These are phyloP conservation scores for Anaspis maculata DNA, from an alignment of 2,888 invertebrate species.

Conservation along the genomic window DNA sequence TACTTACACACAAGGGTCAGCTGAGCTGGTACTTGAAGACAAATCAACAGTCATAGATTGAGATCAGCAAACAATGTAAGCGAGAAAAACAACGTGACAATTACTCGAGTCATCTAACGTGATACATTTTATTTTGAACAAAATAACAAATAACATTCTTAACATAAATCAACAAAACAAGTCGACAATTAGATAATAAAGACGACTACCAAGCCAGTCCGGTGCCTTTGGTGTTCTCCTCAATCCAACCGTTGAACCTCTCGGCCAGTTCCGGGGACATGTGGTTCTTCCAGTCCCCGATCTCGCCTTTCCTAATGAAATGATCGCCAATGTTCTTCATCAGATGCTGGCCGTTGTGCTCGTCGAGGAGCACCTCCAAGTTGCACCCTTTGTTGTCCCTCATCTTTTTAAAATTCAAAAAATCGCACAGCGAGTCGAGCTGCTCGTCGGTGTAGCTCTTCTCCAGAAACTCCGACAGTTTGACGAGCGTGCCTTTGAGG, in stretches of 20 bases:
- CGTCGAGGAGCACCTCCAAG: constrained; percentile 38
- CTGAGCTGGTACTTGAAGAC: no score
- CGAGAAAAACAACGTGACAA: no score
- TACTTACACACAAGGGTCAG: no score
- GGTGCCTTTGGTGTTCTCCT: constrained; percentile 53
- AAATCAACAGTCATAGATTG: no score
- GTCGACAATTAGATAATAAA: no score
- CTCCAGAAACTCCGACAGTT: constrained; percentile 25
- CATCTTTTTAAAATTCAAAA: constrained; percentile 42
- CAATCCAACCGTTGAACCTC: constrained; percentile 67
- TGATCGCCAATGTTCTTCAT: constrained; percentile 25
- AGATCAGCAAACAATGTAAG: no score
- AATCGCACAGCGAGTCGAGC: constrained; percentile 19
- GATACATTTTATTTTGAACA: no score
- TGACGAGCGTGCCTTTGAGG: constrained; percentile 21
- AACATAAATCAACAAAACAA: no score
- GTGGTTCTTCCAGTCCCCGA: constrained; percentile 43
- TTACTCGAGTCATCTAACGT: no score
- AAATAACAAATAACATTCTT: no score
- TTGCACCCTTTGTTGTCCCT: constrained; percentile 50
- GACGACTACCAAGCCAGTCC: no score
- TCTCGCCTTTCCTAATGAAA: constrained; percentile 41
- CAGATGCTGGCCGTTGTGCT: constrained; percentile 35
- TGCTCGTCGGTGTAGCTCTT: constrained; percentile 23
- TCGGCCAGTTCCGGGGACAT: constrained; percentile 65